Evolutionary conservation across 2,797 vertebrate genomes (phyloP), one percentile per base, ranked within the genome.

Genomic region (Trachurus trachurus): DNA sequence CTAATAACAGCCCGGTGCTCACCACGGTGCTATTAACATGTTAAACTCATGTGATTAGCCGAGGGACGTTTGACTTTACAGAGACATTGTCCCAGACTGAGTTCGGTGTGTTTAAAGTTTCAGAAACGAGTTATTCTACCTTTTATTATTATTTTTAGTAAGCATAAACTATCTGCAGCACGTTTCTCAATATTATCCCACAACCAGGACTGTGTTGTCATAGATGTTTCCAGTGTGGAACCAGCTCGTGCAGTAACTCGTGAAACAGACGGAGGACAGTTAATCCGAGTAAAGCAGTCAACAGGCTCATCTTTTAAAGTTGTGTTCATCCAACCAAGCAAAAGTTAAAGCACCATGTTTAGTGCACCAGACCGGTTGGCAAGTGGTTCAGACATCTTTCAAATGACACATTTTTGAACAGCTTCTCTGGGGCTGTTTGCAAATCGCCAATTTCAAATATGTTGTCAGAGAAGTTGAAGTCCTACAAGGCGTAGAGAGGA

Each of bases 11-110:
- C 39, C 21, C 49, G 21, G 37, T 17, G 57, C 4, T 52, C 61
- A 37, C 22, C 17, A 16, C 29, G 17, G 1, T 53, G 69, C 26
- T 65, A 68, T 67, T 80, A 83, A 71, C 84, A 81, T 54, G 50
- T 50, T 68, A 49, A 71, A 57, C 74, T 74, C 58, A 0, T 21
- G 40, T 63, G 37, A 17, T 76, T 67, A 58, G 68, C 81, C 31
- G 9, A 67, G 42, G 31, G 47, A 73, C 12, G 15, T 29, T n/a
- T 19, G 42, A 74, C 80, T 80, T 60, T 4, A 0, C 1, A 3
- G 34, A 44, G 6, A 0, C 9, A 5, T 42, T 68, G 52, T 61
- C 50, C 49, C 44, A n/a, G 21, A 64, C 57, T 21, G 63, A 37
- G 2, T 21, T 42, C 40, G 16, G 9, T 1, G 26, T 39, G n/a